Evolutionary conservation across 2,888 invertebrate genomes (phyloP), one percentile per base, ranked within the genome.

Genomic region (Strigamia crassipes): DNA sequence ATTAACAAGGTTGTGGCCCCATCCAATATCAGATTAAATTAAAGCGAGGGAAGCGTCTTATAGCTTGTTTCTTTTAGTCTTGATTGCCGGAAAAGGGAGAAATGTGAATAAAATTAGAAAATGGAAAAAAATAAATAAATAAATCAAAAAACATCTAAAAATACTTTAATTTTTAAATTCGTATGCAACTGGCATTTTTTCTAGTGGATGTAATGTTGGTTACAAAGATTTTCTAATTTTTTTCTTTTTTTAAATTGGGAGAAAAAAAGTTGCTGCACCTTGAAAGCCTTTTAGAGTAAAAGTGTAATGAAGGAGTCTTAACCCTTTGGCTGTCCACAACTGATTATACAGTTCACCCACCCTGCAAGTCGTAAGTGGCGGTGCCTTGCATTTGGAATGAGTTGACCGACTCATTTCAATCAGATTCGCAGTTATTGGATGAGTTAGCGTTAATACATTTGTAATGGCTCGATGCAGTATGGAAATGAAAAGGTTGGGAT

Each of bases 261-360:
- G n/a, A 46, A 46, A 46, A n/a, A 46, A 46, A 46, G 23, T 66
- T 66, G 61, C 21, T 23, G 23, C 61, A 66, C 61, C 61, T 66
- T 66, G 23, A 66, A 66, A 66, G 61, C 21, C 21, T 66, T 66
- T 66, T 23, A 66, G 61, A 66, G 23, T 66, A 66, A 23, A 23
- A 66, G 61, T 18, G 61, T 66, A 66, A 66, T 21, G 61, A 66
- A 23, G 61, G 61, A 66, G 61, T 66, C 61, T 21, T 66, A 66
- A 66, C 61, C 61, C 61, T 66, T 66, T 66, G 61, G 61, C 61
- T 66, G 61, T 66, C 61, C 61, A 66, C 61, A 66, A 66, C 61
- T 66, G 61, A 66, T 66, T 66, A 66, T 66, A 66, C 18, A 66
- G n/a, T 23, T 66, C 61, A 66, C 61, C 61, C 61, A n/a, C 61